Base-by-base conservation (phyloP, 37 sponge, comb jelly and placozoan genomes). In the Oscarella lobularis region DNA sequence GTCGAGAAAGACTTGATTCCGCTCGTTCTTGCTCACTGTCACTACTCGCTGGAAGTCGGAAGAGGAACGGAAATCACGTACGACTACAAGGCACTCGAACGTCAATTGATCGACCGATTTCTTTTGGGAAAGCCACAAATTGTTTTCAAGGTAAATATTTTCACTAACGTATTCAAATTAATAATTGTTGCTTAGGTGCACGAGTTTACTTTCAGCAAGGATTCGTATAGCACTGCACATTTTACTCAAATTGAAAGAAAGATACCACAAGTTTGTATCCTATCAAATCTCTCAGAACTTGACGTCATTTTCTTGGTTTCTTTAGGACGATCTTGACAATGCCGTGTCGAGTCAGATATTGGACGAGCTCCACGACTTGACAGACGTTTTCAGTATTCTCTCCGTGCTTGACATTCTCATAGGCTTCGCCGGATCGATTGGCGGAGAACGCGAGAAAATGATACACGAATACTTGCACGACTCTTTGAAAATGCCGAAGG, bases 11-110 rank as follows among this genome's bases (percentile, higher is more conserved):
- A 48, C 20, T 20, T 48, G 20, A 48, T 48, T 9, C 60, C 60
- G 9, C 60, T 48, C 60, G 60, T 48, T 48, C 60, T 48, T 48
- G 60, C 60, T 48, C 60, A 48, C 60, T 48, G 60, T 48, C 14
- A 48, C 60, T 48, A 48, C 60, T 48, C 60, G 9, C 60, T 48
- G 14, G 60, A 9, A 9, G 60, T 48, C 20, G 60, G 60, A 9
- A 20, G 14, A 48, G 20, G 60, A 48, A 48, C 60, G 9, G 60
- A 48, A 20, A 48, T 48, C 20, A 27, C 60, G 14, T 48, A 48
- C 60, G 20, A 48, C 60, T 20, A 27, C 9, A 9, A 9, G 14
- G 60, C 60, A 27, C 60, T 48, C 14, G 60, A 48, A 20, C 9
- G 20, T 9, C 60, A 48, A 48, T 27, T 48, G 14, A 20, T 48